phyloP scores from a whole-genome alignment of 2,797 vertebrate genomes.

The Myripristis murdjan region DNA sequence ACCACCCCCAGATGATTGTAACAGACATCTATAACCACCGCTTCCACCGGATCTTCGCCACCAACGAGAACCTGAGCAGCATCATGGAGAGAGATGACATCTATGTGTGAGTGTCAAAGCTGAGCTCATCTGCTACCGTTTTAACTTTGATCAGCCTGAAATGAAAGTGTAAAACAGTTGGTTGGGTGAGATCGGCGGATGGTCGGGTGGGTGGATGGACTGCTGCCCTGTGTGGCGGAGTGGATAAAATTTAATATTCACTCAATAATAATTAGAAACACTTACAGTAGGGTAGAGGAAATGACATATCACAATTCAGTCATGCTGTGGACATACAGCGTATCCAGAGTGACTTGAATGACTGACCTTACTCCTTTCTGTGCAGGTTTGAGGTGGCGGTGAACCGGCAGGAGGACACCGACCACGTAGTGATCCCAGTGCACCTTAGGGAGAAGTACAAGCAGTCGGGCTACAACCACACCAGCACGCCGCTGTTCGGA shows the following conservation, averaged over 20 bases:
- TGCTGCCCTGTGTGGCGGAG: too few relatives aligned
- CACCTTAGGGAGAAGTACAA: constrained; percentile 97
- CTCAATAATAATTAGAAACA: too few relatives aligned
- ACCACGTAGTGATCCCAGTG: constrained; percentile 96
- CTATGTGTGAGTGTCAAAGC: constrained; percentile 93
- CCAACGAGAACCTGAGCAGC: constrained; percentile 98
- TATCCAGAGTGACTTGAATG: neutral
- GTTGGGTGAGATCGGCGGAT: neutral
- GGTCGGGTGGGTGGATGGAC: too few relatives aligned
- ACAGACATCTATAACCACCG: constrained; percentile 99
- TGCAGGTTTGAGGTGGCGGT: constrained; percentile 94
- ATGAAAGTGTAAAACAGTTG: neutral
- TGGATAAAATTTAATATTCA: too few relatives aligned
- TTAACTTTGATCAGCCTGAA: neutral
- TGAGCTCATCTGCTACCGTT: neutral
- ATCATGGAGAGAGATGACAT: constrained; percentile 99
- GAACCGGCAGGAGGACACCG: constrained; percentile 93
- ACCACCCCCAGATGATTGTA: constrained; percentile 88
- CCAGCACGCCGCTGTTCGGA: constrained; percentile 94
- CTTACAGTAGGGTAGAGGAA: too few relatives aligned
- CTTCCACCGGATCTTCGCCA: constrained; percentile 97
- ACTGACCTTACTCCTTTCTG: neutral
- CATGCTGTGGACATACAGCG: neutral
- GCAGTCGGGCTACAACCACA: constrained; percentile 96
- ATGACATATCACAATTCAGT: neutral